Conservation (phyloP, 2,888 invertebrate species). For the Noctua pronuba region DNA sequence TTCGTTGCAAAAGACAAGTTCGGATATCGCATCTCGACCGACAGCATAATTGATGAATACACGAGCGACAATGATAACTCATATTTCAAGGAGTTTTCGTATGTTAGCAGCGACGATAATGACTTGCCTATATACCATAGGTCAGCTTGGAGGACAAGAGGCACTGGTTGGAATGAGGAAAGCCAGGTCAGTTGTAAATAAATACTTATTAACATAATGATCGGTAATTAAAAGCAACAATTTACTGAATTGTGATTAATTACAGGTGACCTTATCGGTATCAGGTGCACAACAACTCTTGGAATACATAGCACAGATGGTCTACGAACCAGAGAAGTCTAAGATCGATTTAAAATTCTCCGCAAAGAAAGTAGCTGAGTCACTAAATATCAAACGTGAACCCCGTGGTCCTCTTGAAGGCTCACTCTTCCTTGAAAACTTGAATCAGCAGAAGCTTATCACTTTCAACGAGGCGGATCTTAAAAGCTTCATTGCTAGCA, state of each 20-base stretch:
- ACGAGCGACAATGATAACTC: conserved; percentile 78
- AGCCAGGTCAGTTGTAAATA: conserved; percentile 72
- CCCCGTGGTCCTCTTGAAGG: conserved; percentile 91
- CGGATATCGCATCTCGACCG: conserved; percentile 88
- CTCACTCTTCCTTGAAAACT: conserved; percentile 83
- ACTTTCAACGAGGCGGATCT: conserved; percentile 90
- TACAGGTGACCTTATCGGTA: conserved; percentile 78
- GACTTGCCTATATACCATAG: conserved; percentile 85
- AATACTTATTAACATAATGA: background rate
- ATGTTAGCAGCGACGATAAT: conserved; percentile 90
- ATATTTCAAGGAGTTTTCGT: conserved; percentile 80
- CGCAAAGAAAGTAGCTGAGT: conserved; percentile 89
- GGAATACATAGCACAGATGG: conserved; percentile 68
- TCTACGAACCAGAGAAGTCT: conserved; percentile 63
- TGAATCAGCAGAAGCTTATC: conserved; percentile 85
- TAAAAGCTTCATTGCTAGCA: conserved; percentile 81
- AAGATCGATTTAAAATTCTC: conserved; percentile 82
- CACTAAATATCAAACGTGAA: conserved; percentile 90
- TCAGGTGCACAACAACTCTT: conserved; percentile 81
- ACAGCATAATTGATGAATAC: conserved; percentile 80
- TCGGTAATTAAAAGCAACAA: background rate
- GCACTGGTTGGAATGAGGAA: conserved; percentile 77
- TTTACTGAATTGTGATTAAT: background rate
- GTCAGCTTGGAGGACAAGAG: conserved; percentile 73
- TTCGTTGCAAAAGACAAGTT: conserved; percentile 85